A percentile compares a stretch with the other conserved stretches of the same genome.
phyloP scores from a whole-genome alignment of 1,140 invertebrate genomes.

The Apocrypta bakeri region DNA sequence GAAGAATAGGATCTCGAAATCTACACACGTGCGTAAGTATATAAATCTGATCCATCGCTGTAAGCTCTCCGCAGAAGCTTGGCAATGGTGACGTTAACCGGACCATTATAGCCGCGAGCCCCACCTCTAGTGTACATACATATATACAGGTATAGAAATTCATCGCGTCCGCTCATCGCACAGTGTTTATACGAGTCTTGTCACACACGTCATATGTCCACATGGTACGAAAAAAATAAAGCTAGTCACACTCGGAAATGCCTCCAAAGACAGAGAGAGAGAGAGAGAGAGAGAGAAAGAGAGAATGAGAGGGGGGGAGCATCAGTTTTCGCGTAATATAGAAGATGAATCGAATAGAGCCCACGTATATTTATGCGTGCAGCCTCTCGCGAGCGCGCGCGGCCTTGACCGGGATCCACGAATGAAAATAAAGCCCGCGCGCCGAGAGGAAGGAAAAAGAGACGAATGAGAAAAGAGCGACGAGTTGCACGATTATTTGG shows the following conservation, averaged over 20 bases:
- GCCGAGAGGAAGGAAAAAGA: not conserved
- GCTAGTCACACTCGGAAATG: not conserved
- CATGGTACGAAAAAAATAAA: not conserved
- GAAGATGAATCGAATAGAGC: constrained; percentile 24
- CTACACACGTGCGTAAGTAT: not conserved
- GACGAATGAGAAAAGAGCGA: not conserved
- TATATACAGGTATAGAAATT: too few relatives aligned
- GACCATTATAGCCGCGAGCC: constrained; percentile 29
- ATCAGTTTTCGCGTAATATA: too few relatives aligned
- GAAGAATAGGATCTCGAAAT: not conserved
- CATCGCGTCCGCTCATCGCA: not conserved
- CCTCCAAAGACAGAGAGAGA: not conserved
- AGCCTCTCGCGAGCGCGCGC: not conserved
- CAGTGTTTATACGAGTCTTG: not conserved
- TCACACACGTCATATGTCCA: not conserved
- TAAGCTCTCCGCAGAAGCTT: not conserved
- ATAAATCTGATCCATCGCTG: too few relatives aligned
- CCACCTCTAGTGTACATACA: not conserved
- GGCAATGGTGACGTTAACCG: constrained; percentile 17
- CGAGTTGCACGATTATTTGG: constrained; percentile 14
- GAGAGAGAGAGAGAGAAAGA: too few relatives aligned
- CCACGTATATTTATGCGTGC: not conserved
- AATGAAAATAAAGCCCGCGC: constrained; percentile 45
- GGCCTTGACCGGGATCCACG: constrained; percentile 50
- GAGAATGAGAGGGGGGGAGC: too few relatives aligned